Base-by-base conservation (phyloP, 1,140 invertebrate genomes). In the Charaxes varanes region DNA sequence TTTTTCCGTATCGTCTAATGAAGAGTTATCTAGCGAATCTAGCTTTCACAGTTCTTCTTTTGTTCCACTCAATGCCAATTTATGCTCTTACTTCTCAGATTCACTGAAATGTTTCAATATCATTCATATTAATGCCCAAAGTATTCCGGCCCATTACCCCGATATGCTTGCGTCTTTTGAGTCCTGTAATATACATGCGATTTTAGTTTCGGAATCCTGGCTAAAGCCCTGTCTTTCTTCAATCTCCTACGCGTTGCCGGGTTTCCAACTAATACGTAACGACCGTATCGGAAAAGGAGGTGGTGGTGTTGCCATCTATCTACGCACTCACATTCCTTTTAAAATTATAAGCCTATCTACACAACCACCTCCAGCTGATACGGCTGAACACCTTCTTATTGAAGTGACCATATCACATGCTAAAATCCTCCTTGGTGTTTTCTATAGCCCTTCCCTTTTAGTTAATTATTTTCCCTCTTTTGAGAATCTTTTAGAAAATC, bases 221-320 rank as follows among this genome's bases (percentile, higher is more conserved):
- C 10, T 27, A 8, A 27, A 27, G 4, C 24, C 10, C 2, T 27
- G 10, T 27, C 11, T 27, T 5, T 11, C 24, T 5, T 27, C 24
- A 8, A 2, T 10, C n/a, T 27, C 24, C 2, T 27, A 27, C 11
- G 7, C 4, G 7, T 5, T 27, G 5, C 24, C 24, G 6, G 24
- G 24, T 11, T 27, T 27, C 4, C 24, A 27, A n/a, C 10, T 27
- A 6, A 27, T 27, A 6, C 24, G 24, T n/a, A 27, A 27, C 11
- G 24, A 27, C 11, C 24, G 24, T 27, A n/a, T 10, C 11, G 11
- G 11, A 8, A 6, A 10, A 10, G n/a, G 2, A 8, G 24, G 24
- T 27, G 24, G 24, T 8, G 24, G 24, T 2, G 24, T 27, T 1
- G 24, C 24, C 6, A 27, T 27, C 11, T 27, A 11, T 12, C 10